Base-by-base conservation (phyloP, 2,113 vertebrate species). In the Acrocephalus kingi region DNA sequence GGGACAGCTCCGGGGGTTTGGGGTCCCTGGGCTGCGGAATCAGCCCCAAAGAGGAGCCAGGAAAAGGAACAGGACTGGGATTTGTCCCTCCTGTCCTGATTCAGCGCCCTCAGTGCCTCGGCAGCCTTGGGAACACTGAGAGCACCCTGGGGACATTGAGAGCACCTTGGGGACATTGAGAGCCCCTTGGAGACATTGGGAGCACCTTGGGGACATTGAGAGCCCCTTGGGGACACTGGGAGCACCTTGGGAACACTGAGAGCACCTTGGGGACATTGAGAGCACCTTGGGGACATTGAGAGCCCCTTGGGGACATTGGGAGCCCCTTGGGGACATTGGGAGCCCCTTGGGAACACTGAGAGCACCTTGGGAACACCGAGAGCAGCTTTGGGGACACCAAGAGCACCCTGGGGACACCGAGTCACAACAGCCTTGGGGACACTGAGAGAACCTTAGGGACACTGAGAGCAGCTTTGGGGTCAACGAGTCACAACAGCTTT, bases 81-180 rank as follows among this genome's bases (percentile, higher is more conserved):
- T 56, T n/a, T 33, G 22, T 58, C n/a, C 43, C 7, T 48, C n/a
- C 28, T 8, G n/a, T 4, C 17, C 52, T 24, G 21, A 5, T 3
- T 39, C n/a, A 7, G 27, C 6, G 56, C 41, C 1, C 0, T 1
- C 0, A 0, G 49, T 11, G 41, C 25, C 77, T 16, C 2, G 0
- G 16, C 21, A 16, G 27, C 15, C 30, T 8, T 39, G 73, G 73
- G 55, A 43, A 58, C 71, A 56, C 31, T 2, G 18, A 54, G 43
- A 46, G 31, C 2, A 13, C 39, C 21, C 22, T 64, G 46, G 67
- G 67, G 48, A 22, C 49, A 52, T 13, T 1, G 7, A 48, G 33
- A 69, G 10, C 17, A 4, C 15, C 33, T 8, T 48, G 73, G 72
- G 55, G 54, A 56, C 69, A 55, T 16, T 2, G 13, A 52, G 43